A percentile compares a stretch with the other conserved stretches of the same genome.
Evolutionary conservation across 2,797 vertebrate species (phyloP).

Genomic region (Malacoraja senta): DNA sequence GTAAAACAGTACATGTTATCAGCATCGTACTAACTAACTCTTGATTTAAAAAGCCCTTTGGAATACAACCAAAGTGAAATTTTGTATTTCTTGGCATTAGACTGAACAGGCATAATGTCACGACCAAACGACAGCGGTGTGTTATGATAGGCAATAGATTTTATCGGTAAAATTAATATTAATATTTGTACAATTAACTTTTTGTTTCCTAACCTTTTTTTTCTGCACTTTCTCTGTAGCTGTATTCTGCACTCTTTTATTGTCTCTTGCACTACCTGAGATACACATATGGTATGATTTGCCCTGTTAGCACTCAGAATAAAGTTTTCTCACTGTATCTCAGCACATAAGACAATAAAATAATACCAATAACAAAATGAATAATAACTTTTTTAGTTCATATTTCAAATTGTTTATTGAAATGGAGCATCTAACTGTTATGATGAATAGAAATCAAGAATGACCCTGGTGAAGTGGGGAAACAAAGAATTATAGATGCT

Average conservation of each 20-base stretch:
- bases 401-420: background rate
- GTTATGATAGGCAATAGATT: background rate
- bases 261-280: too few species aligned
- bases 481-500: too few species aligned
- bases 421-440: background rate
- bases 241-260: too few species aligned
- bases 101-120: background rate
- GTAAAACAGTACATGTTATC: background rate
- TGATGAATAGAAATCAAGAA: background rate
- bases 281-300: too few species aligned
- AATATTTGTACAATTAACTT: background rate
- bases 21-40: background rate
- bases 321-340: too few species aligned
- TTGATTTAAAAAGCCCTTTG: background rate
- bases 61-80: background rate
- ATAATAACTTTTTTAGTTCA: too few species aligned
- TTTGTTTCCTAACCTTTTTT: background rate
- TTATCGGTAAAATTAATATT: background rate
- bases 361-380: too few species aligned
- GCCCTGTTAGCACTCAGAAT: too few species aligned
- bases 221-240: too few species aligned
- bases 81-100: background rate
- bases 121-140: background rate
- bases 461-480: background rate
- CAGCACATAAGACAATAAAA: too few species aligned